A percentile compares a stretch with the other conserved stretches of the same genome.
Conservation (phyloP, 1,140 invertebrate genomes). For the Centruroides sculpturatus region DNA sequence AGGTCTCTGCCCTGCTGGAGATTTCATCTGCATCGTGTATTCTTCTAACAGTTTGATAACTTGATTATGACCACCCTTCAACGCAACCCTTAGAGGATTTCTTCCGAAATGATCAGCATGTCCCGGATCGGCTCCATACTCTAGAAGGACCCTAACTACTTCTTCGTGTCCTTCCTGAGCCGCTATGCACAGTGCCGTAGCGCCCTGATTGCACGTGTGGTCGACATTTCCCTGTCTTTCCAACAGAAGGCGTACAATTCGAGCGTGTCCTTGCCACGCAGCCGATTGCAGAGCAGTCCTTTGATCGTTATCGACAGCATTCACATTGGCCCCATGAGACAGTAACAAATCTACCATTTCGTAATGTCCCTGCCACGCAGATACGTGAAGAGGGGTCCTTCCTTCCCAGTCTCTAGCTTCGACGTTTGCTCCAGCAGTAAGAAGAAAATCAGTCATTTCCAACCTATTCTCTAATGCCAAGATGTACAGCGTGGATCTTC, state of each 20-base stretch:
- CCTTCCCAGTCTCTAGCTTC: conserved; percentile 81
- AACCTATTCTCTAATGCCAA: conserved; percentile 78
- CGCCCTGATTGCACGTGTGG: conserved; percentile 79
- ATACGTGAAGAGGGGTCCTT: conserved; percentile 78
- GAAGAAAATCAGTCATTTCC: conserved; percentile 63
- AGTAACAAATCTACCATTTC: conserved; percentile 78
- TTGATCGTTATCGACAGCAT: conserved; percentile 76
- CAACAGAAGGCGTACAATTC: conserved; percentile 65
- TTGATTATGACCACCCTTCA: conserved; percentile 57
- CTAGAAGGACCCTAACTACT: conserved; percentile 67
- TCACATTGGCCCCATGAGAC: conserved; percentile 59
- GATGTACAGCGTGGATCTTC: conserved; percentile 78
- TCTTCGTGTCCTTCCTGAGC: conserved; percentile 73
- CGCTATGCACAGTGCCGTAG: conserved; percentile 62
- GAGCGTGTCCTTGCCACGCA: conserved; percentile 83
- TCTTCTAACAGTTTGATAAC: conserved; percentile 47
- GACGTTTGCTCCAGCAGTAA: conserved; percentile 63
- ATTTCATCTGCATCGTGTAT: conserved; percentile 15
- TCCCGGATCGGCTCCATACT: conserved; percentile 78
- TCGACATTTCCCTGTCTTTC: conserved; percentile 60
- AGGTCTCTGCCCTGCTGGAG: conserved; percentile 2
- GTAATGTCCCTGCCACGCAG: conserved; percentile 80
- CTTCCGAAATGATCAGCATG: conserved; percentile 82
- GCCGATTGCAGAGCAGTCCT: conserved; percentile 82
- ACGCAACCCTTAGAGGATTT: conserved; percentile 57